Evolutionary conservation across 2,113 vertebrate genomes (phyloP).

Genomic region (Tyto alba): DNA sequence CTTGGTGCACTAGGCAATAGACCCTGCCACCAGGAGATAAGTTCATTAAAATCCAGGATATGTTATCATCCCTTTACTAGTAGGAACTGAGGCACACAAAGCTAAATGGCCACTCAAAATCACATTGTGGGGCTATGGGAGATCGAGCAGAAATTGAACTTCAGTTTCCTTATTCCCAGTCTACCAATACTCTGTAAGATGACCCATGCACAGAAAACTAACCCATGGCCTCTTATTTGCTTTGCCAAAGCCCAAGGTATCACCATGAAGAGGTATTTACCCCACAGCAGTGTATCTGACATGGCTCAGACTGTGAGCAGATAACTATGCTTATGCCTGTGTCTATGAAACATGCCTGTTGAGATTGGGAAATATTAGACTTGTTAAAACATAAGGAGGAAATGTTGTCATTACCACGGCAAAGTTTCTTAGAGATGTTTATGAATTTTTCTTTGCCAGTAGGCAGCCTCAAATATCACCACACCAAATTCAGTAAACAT

Average conservation of each 20-base stretch:
- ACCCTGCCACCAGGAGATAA: neutral
- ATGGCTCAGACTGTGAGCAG: neutral
- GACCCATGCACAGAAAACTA: neutral
- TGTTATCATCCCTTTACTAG: neutral
- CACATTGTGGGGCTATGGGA: neutral
- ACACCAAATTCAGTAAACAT: conserved; percentile 25
- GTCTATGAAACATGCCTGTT: neutral
- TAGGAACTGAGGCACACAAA: neutral
- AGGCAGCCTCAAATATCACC: conserved; percentile 1
- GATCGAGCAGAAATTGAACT: neutral
- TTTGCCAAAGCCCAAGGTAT: neutral
- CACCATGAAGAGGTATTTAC: neutral
- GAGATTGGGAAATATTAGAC: conserved; percentile 22
- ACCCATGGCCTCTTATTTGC: neutral
- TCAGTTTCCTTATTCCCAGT: neutral
- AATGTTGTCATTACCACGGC: conserved; percentile 35
- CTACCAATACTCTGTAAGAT: neutral
- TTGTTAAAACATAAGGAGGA: conserved; percentile 40
- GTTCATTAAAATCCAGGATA: neutral
- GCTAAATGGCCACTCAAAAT: neutral
- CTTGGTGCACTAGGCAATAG: neutral
- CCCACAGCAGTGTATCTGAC: neutral
- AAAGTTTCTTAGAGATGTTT: conserved; percentile 29
- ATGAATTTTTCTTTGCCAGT: conserved; percentile 31
- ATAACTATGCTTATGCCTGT: neutral